Evolutionary conservation across 2,113 vertebrate species (phyloP).

Genomic region (Oryctolagus cuniculus): mOryCun1.1 NC_091445.1:12785001-12785500

Average conservation of each 20-base stretch:
- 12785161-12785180: conserved; percentile 21
- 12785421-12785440: conserved; percentile 7
- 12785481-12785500: conserved; percentile 5
- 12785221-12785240: conserved; percentile 37
- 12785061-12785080: not conserved
- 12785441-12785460: conserved; percentile 27
- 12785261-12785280: conserved; percentile 44
- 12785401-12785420: conserved; percentile 41
- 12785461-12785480: conserved; percentile 28
- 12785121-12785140: conserved; percentile 28
- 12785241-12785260: conserved; percentile 25
- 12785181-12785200: not conserved
- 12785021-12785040: too few species aligned
- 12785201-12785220: conserved; percentile 4
- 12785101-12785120: not conserved
- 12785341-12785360: conserved; percentile 54
- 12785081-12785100: not conserved
- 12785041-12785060: too few species aligned
- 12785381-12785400: conserved; percentile 22
- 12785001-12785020: too few species aligned
- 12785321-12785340: conserved; percentile 30
- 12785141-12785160: conserved; percentile 25
- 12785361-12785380: not conserved
- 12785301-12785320: conserved; percentile 31
- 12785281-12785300: conserved; percentile 7